phyloP scores from a whole-genome alignment of 2,888 invertebrate species.

The Eustalomyia histrio region DNA sequence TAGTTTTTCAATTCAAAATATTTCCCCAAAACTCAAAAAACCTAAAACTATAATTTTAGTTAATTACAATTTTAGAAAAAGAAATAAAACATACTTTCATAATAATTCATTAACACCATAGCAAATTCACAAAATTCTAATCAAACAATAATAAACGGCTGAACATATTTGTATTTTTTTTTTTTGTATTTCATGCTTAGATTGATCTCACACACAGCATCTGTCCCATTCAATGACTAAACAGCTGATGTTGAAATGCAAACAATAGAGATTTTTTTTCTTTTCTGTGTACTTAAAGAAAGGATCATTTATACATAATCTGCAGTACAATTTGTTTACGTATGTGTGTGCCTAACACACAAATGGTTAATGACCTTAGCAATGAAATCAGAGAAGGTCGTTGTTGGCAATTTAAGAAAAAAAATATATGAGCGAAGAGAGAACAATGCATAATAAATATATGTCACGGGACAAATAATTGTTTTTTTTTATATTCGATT shows the following conservation, averaged over 20 bases:
- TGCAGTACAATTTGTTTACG: neutral
- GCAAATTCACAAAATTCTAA: neutral
- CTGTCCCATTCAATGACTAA: conserved; percentile 46
- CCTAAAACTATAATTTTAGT: too few relatives aligned
- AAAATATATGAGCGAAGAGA: conserved; percentile 18
- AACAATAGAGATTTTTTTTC: conserved; percentile 44
- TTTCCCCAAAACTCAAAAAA: too few relatives aligned
- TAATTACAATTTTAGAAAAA: too few relatives aligned
- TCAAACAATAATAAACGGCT: neutral
- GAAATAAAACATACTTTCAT: neutral
- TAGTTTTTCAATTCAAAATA: too few relatives aligned
- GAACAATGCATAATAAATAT: conserved; percentile 16
- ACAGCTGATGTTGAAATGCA: conserved; percentile 52
- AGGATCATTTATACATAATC: neutral
- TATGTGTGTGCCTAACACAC: conserved; percentile 5
- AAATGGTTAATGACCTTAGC: conserved; percentile 60
- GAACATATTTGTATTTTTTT: conserved; percentile 8
- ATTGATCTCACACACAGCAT: conserved; percentile 48
- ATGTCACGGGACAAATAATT: conserved; percentile 50
- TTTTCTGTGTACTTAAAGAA: neutral
- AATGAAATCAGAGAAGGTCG: conserved; percentile 53
- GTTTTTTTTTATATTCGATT: conserved; percentile 20
- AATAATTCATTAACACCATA: neutral
- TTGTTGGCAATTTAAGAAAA: conserved; percentile 9
- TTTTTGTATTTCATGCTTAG: conserved; percentile 52